phyloP scores from a whole-genome alignment of 2,113 vertebrate species.

The western clawed frog (Xenopus tropicalis) region UCB_Xtro_10.0 CM004451.2:21420001-21420500 shows the following conservation, averaged over 20 bases:
- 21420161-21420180: no score
- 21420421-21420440: slow-evolving; percentile 22
- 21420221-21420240: slow-evolving; percentile 14
- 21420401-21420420: slow-evolving; percentile 14
- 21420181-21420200: neutral
- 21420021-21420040: no score
- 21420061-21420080: no score
- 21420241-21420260: slow-evolving; percentile 28
- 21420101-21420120: no score
- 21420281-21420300: slow-evolving; percentile 26
- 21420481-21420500: slow-evolving; percentile 11
- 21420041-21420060: no score
- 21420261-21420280: slow-evolving; percentile 25
- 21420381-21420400: neutral
- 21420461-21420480: slow-evolving; percentile 25
- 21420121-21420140: no score
- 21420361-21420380: neutral
- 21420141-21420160: no score
- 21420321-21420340: slow-evolving; percentile 27
- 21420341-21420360: slow-evolving; percentile 27
- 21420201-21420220: neutral
- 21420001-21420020: no score
- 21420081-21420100: no score
- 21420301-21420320: neutral
- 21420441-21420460: slow-evolving; percentile 36